phyloP scores from a whole-genome alignment of 2,113 vertebrate genomes.

The Alouatta palliata region DNA sequence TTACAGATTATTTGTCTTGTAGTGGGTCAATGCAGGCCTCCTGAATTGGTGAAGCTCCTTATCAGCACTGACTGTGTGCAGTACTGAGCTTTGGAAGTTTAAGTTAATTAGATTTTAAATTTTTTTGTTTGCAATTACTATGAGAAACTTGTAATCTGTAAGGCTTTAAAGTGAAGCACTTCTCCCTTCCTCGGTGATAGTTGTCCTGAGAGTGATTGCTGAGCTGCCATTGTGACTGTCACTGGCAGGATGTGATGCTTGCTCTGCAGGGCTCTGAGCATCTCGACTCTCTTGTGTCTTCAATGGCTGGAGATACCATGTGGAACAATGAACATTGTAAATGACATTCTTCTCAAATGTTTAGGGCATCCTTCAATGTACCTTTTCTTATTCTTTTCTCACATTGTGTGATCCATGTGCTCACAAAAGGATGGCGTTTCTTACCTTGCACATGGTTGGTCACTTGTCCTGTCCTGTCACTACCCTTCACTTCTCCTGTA shows the following conservation, averaged over 20 bases:
- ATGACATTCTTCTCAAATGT: not conserved
- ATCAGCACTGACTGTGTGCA: not conserved
- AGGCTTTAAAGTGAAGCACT: not conserved
- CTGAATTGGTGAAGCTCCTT: not conserved
- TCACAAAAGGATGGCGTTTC: not conserved
- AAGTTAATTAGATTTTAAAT: not conserved
- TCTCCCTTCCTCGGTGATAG: not conserved
- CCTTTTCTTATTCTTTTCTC: not conserved
- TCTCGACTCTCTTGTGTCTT: not conserved
- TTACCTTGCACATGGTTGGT: not conserved
- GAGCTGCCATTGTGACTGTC: not conserved
- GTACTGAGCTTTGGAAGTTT: not conserved
- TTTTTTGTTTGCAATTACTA: not conserved
- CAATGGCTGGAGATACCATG: not conserved
- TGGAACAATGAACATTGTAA: not conserved
- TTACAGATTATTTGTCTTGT: not conserved
- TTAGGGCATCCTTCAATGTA: not conserved
- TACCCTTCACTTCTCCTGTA: not conserved
- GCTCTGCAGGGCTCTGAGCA: not conserved
- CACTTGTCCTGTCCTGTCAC: not conserved
- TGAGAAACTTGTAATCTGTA: not conserved
- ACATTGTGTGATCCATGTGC: not conserved
- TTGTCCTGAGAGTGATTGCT: not conserved
- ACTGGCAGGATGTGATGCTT: not conserved
- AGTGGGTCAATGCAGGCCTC: not conserved